phyloP scores from a whole-genome alignment of 2,113 vertebrate genomes.

The Ctenodactylus gundi region DNA sequence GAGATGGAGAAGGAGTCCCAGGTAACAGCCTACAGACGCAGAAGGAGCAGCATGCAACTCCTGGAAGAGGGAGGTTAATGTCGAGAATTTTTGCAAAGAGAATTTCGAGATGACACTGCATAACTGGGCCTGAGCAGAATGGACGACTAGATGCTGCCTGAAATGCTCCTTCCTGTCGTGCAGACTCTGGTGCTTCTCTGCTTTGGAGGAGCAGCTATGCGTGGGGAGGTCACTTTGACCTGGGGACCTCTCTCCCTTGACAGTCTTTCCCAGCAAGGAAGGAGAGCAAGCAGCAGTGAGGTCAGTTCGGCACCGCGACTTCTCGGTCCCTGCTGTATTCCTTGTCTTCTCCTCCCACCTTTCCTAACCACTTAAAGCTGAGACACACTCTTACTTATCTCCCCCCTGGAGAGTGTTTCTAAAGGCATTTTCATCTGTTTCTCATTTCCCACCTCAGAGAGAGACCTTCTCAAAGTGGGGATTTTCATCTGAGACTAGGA shows the following conservation, averaged over 20 bases:
- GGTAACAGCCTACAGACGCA: no score
- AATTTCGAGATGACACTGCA: background rate
- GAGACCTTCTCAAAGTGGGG: background rate
- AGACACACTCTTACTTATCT: background rate
- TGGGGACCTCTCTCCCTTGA: background rate
- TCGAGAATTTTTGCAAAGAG: background rate
- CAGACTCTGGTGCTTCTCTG: background rate
- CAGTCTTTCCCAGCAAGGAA: background rate
- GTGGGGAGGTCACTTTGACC: background rate
- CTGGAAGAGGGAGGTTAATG: background rate
- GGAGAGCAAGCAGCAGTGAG: background rate
- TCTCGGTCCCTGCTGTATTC: background rate
- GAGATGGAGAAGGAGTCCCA: background rate
- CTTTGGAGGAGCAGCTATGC: background rate
- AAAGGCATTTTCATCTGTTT: background rate
- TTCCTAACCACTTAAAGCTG: background rate
- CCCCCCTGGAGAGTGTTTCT: background rate
- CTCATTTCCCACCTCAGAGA: background rate
- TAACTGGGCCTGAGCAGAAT: fast-evolving
- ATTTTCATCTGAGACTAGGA: background rate
- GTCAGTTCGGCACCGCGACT: background rate
- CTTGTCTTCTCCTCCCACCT: background rate
- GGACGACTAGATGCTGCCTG: fast-evolving
- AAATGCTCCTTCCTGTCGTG: fast-evolving
- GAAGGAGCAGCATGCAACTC: no score